Base-by-base conservation (phyloP, 2,797 vertebrate genomes). In the Dromococcyx pavoninus region DNA sequence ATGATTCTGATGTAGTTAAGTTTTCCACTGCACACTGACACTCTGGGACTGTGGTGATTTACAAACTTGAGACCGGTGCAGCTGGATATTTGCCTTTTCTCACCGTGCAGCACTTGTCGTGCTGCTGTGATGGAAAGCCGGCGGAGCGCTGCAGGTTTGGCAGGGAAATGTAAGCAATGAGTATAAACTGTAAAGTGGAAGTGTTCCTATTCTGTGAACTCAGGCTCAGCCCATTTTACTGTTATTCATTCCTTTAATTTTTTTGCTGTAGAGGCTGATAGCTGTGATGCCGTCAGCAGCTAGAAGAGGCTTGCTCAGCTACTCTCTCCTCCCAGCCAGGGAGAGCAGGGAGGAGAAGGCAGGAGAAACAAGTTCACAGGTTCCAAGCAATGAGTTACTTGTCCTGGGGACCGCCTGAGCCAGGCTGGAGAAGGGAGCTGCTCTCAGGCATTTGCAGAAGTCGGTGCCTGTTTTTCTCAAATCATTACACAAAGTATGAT, bases 401-500 rank as follows among this genome's bases (percentile, higher is more conserved):
- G 3, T 13, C 21, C 32, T 0, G 0, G 41, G 37, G 11, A 2
- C 50, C 2, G 3, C 23, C 61, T 2, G 65, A 11, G 5, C 56
- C 1, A 30, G 46, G 60, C 35, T 16, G 6, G 60, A 8, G 46
- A 2, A 4, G 13, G 39, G 32, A 61, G 21, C 25, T 12, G 41
- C 61, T n/a, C 74, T 16, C 0, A 1, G 51, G 33, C 24, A 2
- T 22, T 19, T 10, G 60, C 39, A 9, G 51, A 10, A 43, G 14
- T 19, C 2, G 10, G 43, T 3, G 48, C 48, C 10, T 9, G 7
- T 17, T 54, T 33, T 27, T 3, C 44, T 53, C 13, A 3, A 5
- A 11, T 15, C n/a, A 0, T 12, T 2, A 5, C 56, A 11, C 10
- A 0, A 12, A 25, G 33, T 1, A 2, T 0, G 62, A 11, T 1